phyloP scores from a whole-genome alignment of 2,797 vertebrate genomes.

The Neostethus bicornis region DNA sequence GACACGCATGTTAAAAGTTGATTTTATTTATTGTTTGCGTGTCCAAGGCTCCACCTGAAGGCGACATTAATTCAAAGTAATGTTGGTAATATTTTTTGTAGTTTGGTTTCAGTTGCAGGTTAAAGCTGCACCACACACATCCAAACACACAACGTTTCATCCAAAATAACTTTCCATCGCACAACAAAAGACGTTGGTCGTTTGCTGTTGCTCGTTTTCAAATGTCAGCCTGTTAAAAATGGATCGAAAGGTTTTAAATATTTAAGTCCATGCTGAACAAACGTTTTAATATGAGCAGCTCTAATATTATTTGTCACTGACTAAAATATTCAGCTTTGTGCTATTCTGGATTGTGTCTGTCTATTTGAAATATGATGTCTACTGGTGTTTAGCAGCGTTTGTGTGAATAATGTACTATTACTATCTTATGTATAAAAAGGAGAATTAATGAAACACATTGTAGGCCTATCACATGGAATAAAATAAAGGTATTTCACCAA shows the following conservation, averaged over 20 bases:
- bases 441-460: conserved; percentile 85
- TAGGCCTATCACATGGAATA: conserved; percentile 86
- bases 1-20: conserved; percentile 65
- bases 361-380: conserved; percentile 89
- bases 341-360: conserved; percentile 88
- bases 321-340: conserved; percentile 87
- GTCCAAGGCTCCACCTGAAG: conserved; percentile 58
- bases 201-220: conserved; percentile 73
- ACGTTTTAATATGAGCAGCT: conserved; percentile 74
- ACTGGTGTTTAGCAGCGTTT: conserved; percentile 91
- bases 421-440: conserved; percentile 89
- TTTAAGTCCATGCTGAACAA: conserved; percentile 61
- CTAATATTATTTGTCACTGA: conserved; percentile 80
- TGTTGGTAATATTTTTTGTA: conserved; percentile 49
- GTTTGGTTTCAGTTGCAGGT: conserved; percentile 64
- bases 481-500: conserved; percentile 90
- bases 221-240: conserved; percentile 68
- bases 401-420: conserved; percentile 91
- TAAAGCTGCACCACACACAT: conserved; percentile 45
- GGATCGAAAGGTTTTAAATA: conserved; percentile 64
- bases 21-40: conserved; percentile 78
- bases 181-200: conserved; percentile 69
- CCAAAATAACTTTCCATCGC: conserved; percentile 67
- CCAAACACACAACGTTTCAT: conserved; percentile 42
- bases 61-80: conserved; percentile 43